phyloP scores from a whole-genome alignment of 2,888 invertebrate genomes.

The Drosophila melanocephala region DNA sequence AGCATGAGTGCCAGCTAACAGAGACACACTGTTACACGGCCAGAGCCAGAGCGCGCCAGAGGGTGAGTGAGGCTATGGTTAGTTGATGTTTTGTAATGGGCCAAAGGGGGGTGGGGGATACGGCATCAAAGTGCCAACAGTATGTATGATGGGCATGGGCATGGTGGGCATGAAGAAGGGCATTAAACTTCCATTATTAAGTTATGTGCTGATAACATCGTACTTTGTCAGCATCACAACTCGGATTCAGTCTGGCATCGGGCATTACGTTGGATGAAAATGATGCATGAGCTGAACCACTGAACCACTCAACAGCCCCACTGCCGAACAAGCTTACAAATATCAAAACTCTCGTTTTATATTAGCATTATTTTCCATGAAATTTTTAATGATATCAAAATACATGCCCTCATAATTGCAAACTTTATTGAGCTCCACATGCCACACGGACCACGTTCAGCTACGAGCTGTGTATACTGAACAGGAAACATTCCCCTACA shows the following conservation, averaged over 20 bases:
- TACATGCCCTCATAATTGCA: constrained; percentile 42
- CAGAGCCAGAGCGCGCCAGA: not conserved
- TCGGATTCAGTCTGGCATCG: constrained; percentile 31
- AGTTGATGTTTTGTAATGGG: constrained; percentile 4
- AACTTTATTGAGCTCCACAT: constrained; percentile 32
- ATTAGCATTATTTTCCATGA: constrained; percentile 47
- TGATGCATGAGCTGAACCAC: constrained; percentile 33
- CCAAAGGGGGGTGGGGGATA: constrained; percentile 1
- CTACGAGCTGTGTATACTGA: too few relatives aligned
- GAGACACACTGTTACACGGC: constrained; percentile 26
- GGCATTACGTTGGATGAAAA: constrained; percentile 26
- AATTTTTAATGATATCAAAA: constrained; percentile 70
- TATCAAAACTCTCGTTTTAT: constrained; percentile 20
- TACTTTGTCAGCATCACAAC: constrained; percentile 66
- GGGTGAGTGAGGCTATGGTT: not conserved
- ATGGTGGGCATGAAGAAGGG: constrained; percentile 19
- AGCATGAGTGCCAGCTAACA: constrained; percentile 38
- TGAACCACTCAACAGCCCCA: constrained; percentile 10
- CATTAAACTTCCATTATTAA: constrained; percentile 81
- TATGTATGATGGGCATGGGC: constrained; percentile 9
- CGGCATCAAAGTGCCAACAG: constrained; percentile 51
- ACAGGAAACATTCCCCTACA: not conserved
- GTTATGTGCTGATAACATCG: constrained; percentile 79
- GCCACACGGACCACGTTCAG: constrained; percentile 6
- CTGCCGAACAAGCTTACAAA: constrained; percentile 13